Evolutionary conservation across 2,888 invertebrate genomes (phyloP).

Genomic region (Malthinus flaveolus): DNA sequence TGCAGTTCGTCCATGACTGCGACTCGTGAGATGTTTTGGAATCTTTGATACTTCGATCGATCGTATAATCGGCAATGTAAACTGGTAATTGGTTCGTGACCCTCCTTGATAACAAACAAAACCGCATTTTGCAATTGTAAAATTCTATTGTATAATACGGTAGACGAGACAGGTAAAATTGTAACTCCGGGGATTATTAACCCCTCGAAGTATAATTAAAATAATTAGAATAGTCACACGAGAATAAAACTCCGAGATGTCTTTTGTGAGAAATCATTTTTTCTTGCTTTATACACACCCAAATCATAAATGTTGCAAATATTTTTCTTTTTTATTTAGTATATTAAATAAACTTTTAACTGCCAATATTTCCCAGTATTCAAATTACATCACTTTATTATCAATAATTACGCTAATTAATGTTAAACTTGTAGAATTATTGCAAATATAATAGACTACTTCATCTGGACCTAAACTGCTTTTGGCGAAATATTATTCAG

Average conservation of each 20-base stretch:
- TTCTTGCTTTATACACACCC: neutral
- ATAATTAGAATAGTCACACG: constrained; percentile 5
- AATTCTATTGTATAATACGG: neutral
- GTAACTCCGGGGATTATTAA: neutral
- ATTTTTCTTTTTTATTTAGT: neutral
- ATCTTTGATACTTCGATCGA: too few relatives aligned
- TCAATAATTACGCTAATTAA: too few relatives aligned
- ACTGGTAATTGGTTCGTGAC: too few relatives aligned
- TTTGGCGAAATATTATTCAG: too few relatives aligned
- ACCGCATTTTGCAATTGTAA: constrained; percentile 3
- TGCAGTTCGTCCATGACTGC: neutral
- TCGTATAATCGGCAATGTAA: too few relatives aligned
- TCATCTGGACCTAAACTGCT: too few relatives aligned
- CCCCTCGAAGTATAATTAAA: neutral
- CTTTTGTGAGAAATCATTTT: neutral
- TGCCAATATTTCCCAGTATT: too few relatives aligned
- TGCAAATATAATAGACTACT: too few relatives aligned
- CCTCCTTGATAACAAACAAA: neutral
- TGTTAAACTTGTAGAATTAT: too few relatives aligned
- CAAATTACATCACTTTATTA: too few relatives aligned
- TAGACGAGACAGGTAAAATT: constrained; percentile 1
- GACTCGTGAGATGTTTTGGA: too few relatives aligned
- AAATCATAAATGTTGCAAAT: neutral
- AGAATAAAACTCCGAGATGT: neutral
- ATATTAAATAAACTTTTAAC: too few relatives aligned